phyloP scores from a whole-genome alignment of 2,797 vertebrate genomes.

The Silurus lanzhouensis region DNA sequence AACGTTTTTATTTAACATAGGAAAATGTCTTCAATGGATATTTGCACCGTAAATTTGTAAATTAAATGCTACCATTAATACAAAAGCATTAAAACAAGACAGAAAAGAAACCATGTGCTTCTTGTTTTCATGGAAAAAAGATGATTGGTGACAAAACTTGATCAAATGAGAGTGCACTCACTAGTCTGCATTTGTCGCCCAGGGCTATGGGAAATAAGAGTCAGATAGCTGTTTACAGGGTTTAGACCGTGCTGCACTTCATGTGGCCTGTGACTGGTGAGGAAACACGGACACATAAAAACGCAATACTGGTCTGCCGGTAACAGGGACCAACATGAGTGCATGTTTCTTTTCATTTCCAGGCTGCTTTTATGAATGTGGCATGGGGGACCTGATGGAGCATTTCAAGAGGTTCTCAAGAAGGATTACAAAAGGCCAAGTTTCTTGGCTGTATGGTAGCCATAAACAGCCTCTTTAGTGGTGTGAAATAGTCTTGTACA shows the following conservation, averaged over 20 bases:
- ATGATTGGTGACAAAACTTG: slow-evolving; percentile 26
- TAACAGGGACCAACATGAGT: neutral
- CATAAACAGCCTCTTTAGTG: neutral
- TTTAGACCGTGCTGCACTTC: slow-evolving; percentile 39
- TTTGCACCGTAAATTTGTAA: neutral
- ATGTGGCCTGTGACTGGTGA: slow-evolving; percentile 24
- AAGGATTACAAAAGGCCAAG: neutral
- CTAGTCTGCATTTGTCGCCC: slow-evolving; percentile 26
- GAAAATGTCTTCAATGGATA: neutral
- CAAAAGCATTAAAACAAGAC: slow-evolving; percentile 1
- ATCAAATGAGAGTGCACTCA: slow-evolving; percentile 47
- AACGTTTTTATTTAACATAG: neutral
- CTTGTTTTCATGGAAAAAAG: slow-evolving; percentile 18
- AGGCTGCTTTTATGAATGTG: slow-evolving; percentile 16
- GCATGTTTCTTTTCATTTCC: slow-evolving; percentile 12
- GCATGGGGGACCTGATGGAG: neutral
- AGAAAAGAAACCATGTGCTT: neutral
- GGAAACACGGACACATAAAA: slow-evolving; percentile 33
- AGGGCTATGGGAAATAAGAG: slow-evolving; percentile 34
- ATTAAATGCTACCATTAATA: neutral
- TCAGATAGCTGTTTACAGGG: slow-evolving; percentile 42
- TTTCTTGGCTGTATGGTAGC: neutral
- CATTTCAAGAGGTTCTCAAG: slow-evolving; percentile 4
- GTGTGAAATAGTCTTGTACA: neutral
- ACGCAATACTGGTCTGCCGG: neutral